Base-by-base conservation (phyloP, 2,113 vertebrate species). In the Ciconia boyciana region DNA sequence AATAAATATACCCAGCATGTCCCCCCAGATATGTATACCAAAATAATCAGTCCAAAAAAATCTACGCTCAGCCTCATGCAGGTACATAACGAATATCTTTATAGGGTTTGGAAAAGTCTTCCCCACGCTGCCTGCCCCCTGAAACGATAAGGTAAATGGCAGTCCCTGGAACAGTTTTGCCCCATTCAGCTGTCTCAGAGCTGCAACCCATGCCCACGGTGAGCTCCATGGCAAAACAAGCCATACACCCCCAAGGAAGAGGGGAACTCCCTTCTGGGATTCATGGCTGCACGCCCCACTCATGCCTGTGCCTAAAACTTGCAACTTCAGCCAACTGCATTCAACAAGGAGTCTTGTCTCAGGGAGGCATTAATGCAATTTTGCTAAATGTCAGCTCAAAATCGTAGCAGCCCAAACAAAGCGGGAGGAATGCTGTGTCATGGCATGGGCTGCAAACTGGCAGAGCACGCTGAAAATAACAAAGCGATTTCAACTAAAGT, bases 341-440 rank as follows among this genome's bases (percentile, higher is more conserved):
- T 76, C 80, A 84, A 92, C 72, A 44, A 52, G 57, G 77, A 18
- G 22, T 31, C 89, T 94, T 92, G 48, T 87, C 22, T 71, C 8
- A 7, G 41, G 29, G 39, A 75, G 75, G 51, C 58, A n/a, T 92
- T 29, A 34, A 58, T 77, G 79, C 43, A 43, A 1, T 24, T 7
- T 36, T 11, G 69, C 29, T 69, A 89, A 96, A 96, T 92, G 96
- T 83, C 97, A 97, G 89, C 90, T 29, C 20, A 3, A 7, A 41
- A 51, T 6, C 5, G 8, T 8, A 62, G 76, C 82, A 48, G 94
- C 46, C 95, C 39, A 58, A 54, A 84, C 51, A 92, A 64, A 87
- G 90, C 10, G 0, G 48, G 31, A 85, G 87, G 87, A 96, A 87
- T 85, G 93, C 95, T 93, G 80, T 85, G 91, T 85, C 93, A 89